Conservation (phyloP, 2,888 invertebrate genomes). For the Amorpha juglandis region DNA sequence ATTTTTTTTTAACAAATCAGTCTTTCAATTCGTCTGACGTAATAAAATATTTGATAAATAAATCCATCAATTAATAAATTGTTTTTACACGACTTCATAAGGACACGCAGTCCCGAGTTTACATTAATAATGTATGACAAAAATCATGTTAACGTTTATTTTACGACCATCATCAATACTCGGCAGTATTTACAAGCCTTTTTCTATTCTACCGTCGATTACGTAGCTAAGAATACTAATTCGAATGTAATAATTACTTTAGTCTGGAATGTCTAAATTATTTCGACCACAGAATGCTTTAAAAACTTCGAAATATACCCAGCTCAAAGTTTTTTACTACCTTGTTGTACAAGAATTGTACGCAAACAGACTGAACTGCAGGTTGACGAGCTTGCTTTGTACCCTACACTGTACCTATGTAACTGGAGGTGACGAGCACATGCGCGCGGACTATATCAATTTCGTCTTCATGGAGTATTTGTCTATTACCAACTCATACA, state of each 20-base stretch:
- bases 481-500: no score
- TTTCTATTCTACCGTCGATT: slow-evolving; percentile 22
- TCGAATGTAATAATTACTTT: slow-evolving; percentile 20
- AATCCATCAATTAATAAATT: slow-evolving; percentile 16
- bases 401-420: not conserved
- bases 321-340: not conserved
- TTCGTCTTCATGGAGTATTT: not conserved
- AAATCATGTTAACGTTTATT: not conserved
- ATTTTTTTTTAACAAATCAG: slow-evolving; percentile 10
- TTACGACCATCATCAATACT: slow-evolving; percentile 26
- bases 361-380: no score
- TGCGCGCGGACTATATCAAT: not conserved
- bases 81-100: slow-evolving; percentile 20
- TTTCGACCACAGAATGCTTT: not conserved
- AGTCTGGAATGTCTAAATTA: slow-evolving; percentile 15
- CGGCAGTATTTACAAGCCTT: slow-evolving; percentile 48
- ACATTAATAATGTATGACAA: not conserved
- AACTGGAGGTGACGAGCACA: not conserved
- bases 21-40: slow-evolving; percentile 12
- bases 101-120: slow-evolving; percentile 5
- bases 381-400: not conserved
- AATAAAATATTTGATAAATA: not conserved
- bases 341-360: not conserved
- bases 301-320: not conserved
- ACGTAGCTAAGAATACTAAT: slow-evolving; percentile 12